Evolutionary conservation across 2,797 vertebrate species (phyloP).

Genomic region (Malurus leucopterus): DNA sequence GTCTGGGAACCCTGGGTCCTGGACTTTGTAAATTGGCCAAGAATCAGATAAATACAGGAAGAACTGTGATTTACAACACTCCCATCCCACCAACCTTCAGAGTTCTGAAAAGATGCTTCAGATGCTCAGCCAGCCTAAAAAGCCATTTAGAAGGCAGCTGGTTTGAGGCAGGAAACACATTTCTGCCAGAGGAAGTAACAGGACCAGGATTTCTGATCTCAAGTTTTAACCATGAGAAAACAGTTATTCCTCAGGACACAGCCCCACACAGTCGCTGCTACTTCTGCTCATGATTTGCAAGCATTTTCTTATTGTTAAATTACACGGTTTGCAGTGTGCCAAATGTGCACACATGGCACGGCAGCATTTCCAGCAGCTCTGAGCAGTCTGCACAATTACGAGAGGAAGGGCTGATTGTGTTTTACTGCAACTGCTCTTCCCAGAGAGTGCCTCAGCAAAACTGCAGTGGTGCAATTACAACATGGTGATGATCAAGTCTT

Average conservation of each 20-base stretch:
- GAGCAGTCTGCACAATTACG: neutral
- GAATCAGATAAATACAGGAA: neutral
- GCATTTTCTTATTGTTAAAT: neutral
- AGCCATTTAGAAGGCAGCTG: neutral
- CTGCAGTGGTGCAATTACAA: neutral
- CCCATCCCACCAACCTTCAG: neutral
- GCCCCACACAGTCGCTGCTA: neutral
- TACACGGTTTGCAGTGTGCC: neutral
- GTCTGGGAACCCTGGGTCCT: no score
- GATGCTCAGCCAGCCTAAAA: neutral
- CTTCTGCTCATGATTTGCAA: conserved; percentile 5
- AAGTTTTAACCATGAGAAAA: neutral
- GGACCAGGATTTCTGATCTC: neutral
- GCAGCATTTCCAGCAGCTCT: neutral
- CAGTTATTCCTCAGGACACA: neutral
- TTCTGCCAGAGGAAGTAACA: neutral
- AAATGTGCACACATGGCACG: conserved; percentile 5
- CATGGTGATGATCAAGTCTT: neutral
- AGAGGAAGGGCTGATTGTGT: neutral
- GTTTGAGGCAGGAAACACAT: neutral
- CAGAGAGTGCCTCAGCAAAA: conserved; percentile 4
- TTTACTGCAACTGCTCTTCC: conserved; percentile 36
- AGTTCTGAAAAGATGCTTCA: neutral
- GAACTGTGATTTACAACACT: neutral
- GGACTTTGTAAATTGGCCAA: neutral